phyloP scores from a whole-genome alignment of 1,140 invertebrate genomes.

The Leptinotarsa undecemlineata region DNA sequence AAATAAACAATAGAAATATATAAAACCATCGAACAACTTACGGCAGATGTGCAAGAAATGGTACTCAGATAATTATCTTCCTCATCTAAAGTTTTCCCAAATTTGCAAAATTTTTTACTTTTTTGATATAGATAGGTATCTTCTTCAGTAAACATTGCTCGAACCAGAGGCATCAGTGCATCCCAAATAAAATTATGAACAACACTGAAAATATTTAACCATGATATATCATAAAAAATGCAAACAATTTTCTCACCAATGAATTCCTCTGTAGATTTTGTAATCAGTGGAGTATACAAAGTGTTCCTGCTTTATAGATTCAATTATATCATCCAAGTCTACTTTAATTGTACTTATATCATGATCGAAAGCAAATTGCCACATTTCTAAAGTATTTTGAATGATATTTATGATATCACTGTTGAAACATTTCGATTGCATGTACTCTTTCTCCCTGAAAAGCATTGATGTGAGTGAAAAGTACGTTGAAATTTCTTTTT shows the following conservation, averaged over 20 bases:
- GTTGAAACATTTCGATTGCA: conserved; percentile 10
- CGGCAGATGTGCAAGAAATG: conserved; percentile 41
- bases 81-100: conserved; percentile 39
- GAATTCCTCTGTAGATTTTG: conserved; percentile 5
- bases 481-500: no score
- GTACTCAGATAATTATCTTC: conserved; percentile 38
- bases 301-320: conserved; percentile 16
- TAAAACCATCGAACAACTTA: conserved; percentile 31
- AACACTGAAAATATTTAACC: conserved; percentile 36
- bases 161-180: conserved; percentile 32
- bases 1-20: no score
- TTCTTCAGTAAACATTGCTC: conserved; percentile 28
- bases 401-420: conserved; percentile 22
- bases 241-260: conserved; percentile 17
- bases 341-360: conserved; percentile 9
- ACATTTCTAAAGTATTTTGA: conserved; percentile 12
- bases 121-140: conserved; percentile 40
- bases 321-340: conserved; percentile 22
- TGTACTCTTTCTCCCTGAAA: conserved; percentile 26
- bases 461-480: not conserved
- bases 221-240: not conserved
- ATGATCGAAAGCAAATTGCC: conserved; percentile 8
- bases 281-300: conserved; percentile 10
- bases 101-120: conserved; percentile 36
- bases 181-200: conserved; percentile 40